Percentiles rank a stretch among this genome's conserved stretches.
phyloP scores from a whole-genome alignment of 2,113 vertebrate genomes.

The Pseudorasbora parva region DNA sequence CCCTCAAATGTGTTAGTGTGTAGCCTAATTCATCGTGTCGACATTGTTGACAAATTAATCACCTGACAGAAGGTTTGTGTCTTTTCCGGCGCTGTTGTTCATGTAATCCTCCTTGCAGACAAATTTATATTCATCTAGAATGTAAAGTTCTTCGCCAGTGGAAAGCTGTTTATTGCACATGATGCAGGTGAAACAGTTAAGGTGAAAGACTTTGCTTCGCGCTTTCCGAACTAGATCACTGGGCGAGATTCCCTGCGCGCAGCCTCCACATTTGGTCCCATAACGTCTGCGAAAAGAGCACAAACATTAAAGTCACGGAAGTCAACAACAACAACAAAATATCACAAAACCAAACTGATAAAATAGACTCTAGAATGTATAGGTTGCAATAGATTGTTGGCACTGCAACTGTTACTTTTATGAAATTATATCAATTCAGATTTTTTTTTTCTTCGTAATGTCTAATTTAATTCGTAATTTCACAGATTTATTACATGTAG shows the following conservation, averaged over 20 bases:
- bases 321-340: background rate
- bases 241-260: slow-evolving; percentile 94
- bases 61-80: slow-evolving; percentile 87
- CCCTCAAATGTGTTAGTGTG: background rate
- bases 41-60: background rate
- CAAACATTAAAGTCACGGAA: background rate
- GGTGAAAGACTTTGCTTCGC: slow-evolving; percentile 97
- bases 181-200: slow-evolving; percentile 98
- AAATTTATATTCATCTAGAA: slow-evolving; percentile 97
- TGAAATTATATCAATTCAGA: background rate
- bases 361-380: background rate
- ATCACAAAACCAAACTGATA: background rate
- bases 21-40: too few relatives aligned
- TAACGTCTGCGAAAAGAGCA: slow-evolving; percentile 82
- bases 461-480: background rate
- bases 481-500: background rate
- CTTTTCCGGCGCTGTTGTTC: slow-evolving; percentile 91
- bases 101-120: slow-evolving; percentile 98
- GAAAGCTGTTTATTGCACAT: slow-evolving; percentile 99
- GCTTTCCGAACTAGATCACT: slow-evolving; percentile 95
- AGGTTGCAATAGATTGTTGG: background rate
- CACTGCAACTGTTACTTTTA: background rate
- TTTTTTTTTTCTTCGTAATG: background rate
- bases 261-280: slow-evolving; percentile 97
- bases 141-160: slow-evolving; percentile 97